Conservation (phyloP, 30 jellyfish, hydroid and myxozoan species). For the Mastigias papua region DNA sequence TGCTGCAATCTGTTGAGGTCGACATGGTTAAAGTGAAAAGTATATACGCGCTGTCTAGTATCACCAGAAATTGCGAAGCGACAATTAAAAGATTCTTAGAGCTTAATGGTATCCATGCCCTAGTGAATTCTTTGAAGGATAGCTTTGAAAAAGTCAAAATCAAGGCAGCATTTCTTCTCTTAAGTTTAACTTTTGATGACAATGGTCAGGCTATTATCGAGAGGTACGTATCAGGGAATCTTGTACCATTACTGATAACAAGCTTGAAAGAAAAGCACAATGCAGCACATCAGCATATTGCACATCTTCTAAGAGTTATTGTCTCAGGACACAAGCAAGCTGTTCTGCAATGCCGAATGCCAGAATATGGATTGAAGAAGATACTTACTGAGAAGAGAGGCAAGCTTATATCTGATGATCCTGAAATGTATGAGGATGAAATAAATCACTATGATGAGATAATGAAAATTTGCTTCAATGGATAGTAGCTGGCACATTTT, state of each 20-base stretch:
- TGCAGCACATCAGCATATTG: conserved; percentile 49
- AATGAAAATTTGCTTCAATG: conserved; percentile 34
- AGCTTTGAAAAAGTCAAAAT: conserved; percentile 64
- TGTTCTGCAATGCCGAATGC: conserved; percentile 33
- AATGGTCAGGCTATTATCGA: conserved; percentile 16
- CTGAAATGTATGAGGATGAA: conserved; percentile 58
- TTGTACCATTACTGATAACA: conserved; percentile 23
- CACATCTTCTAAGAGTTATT: conserved; percentile 25
- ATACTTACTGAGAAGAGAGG: neutral
- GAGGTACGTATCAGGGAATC: conserved; percentile 1
- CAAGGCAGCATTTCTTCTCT: conserved; percentile 80
- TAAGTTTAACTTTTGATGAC: conserved; percentile 48
- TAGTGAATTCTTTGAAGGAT: conserved; percentile 33
- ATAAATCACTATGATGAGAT: conserved; percentile 19
- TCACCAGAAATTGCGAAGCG: conserved; percentile 38
- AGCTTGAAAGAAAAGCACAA: conserved; percentile 49
- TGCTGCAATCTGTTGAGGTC: conserved; percentile 35
- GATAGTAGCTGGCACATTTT: neutral
- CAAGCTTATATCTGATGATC: conserved; percentile 15
- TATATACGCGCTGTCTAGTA: conserved; percentile 85
- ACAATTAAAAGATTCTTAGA: conserved; percentile 35
- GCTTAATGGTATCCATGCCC: conserved; percentile 47
- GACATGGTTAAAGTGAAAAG: conserved; percentile 81
- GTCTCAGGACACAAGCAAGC: conserved; percentile 25
- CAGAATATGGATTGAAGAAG: conserved; percentile 34